Conservation (phyloP, 1,140 invertebrate genomes). For the Acromyrmex echinatior region DNA sequence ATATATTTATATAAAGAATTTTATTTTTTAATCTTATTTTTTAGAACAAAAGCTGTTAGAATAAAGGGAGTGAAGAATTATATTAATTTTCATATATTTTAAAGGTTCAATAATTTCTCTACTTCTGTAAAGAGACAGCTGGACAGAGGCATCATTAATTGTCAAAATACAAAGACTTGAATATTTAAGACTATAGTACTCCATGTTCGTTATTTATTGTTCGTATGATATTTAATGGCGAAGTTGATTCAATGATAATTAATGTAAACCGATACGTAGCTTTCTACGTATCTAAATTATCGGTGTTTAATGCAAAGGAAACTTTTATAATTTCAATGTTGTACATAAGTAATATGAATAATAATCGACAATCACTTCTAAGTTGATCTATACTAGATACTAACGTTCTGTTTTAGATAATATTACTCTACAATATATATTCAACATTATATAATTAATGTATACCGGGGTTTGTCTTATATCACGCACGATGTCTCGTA, state of each 20-base stretch:
- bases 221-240: not conserved
- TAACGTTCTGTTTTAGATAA: slow-evolving; percentile 3
- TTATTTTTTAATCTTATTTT: not conserved
- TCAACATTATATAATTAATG: slow-evolving; percentile 29
- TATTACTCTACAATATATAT: slow-evolving; percentile 20
- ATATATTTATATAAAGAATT: not conserved
- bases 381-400: slow-evolving; percentile 20
- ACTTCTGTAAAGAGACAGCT: not conserved
- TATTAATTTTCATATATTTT: not conserved
- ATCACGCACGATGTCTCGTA: not conserved
- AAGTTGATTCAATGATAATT: not conserved
- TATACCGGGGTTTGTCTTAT: slow-evolving; percentile 2
- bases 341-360: not conserved
- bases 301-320: not conserved
- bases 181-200: not conserved
- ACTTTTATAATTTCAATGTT: slow-evolving; percentile 20
- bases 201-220: not conserved
- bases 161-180: not conserved
- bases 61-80: not conserved
- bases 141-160: slow-evolving; percentile 7
- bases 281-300: not conserved
- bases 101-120: not conserved
- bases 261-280: not conserved
- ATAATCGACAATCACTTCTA: slow-evolving; percentile 32
- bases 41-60: not conserved